Base-by-base conservation (phyloP, 2,888 invertebrate genomes). In the Selenia dentaria region DNA sequence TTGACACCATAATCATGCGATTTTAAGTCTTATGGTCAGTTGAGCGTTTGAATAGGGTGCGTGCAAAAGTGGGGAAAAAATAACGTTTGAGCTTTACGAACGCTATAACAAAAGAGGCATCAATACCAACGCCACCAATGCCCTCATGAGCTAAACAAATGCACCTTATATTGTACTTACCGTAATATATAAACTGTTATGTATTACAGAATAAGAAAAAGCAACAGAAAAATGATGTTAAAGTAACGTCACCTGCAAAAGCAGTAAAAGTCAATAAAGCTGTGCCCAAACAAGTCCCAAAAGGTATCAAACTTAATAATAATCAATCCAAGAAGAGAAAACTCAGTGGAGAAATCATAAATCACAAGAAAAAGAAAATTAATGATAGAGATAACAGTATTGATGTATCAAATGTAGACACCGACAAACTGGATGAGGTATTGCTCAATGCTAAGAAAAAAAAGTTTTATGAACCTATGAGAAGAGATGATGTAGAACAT, bases 361-460 rank as follows among this genome's bases (percentile, higher is more conserved):
- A 28, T 26, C 27, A 59, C 48, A 53, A 45, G 47, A 51, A 13
- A 34, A 45, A 45, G 38, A 42, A 58, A 49, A 1, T 1, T 1
- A 39, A 50, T 43, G 36, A 42, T 43, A 42, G 44, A 28, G 53
- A 59, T 18, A 47, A 38, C 28, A 58, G 45, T 37, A 36, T 56
- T 8, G 62, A 72, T 40, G 46, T 61, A 16, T 46, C 58, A 20
- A 61, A 62, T 34, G 44, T 67, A 28, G 71, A 78, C 24, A 58
- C 64, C 8, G 79, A 79, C 35, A 71, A 73, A 46, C 59, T 71
- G 40, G 79, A 83, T 48, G 79, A 78, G 61, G 44, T 74, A 8
- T 50, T 83, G 42, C 52, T 79, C 6, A 71, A 78, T 43, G 77
- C 67, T 26, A 81, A 77, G 45, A 83, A 79, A 45, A 78, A 76